Base-by-base conservation (phyloP, 2,113 vertebrate genomes). In the Mixornis gularis region DNA sequence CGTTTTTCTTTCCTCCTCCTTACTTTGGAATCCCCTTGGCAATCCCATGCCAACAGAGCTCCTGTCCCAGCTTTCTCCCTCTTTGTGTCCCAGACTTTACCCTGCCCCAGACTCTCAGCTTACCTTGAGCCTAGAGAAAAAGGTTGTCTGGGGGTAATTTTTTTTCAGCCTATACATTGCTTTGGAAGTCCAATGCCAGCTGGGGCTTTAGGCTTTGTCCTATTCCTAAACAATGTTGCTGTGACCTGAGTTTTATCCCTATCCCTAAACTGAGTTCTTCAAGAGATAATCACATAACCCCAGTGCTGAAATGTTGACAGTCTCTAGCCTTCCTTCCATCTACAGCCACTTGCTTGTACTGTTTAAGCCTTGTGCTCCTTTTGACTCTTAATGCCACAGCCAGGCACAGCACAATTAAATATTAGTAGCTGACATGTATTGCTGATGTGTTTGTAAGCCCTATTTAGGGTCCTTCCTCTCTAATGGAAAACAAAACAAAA, bases 71-170 rank as follows among this genome's bases (percentile, higher is more conserved):
- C 5, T 24, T 36, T 65, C 17, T 52, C 11, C 20, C 22, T 73
- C 8, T 70, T 79, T 21, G 18, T 80, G 13, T 51, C 40, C 40
- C 56, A 65, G 5, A 8, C 26, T 27, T 51, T 46, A 48, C 17
- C 29, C 26, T 87, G 26, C 15, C 32, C 15, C 29, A 51, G 25
- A 63, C 51, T 56, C 29, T 51, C 15, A 62, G n/a, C 20, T 89
- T 22, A 43, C 18, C n/a, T 52, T 25, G 21, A 73, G 12, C 40
- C 26, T 9, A 64, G 20, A 24, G 30, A 24, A 59, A 79, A 79
- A 55, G 9, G 3, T n/a, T 79, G 14, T 25, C 13, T 9, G 3
- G 17, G 12, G 4, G 19, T 40, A 52, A 2, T 2, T 5, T 46
- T 79, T 90, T 92, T 79, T 40, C 49, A 79, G 9, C 12, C 36